Evolutionary conservation across 2,888 invertebrate genomes (phyloP), one percentile per base, ranked within the genome.

Genomic region (Xanthorhoe spadicearia): DNA sequence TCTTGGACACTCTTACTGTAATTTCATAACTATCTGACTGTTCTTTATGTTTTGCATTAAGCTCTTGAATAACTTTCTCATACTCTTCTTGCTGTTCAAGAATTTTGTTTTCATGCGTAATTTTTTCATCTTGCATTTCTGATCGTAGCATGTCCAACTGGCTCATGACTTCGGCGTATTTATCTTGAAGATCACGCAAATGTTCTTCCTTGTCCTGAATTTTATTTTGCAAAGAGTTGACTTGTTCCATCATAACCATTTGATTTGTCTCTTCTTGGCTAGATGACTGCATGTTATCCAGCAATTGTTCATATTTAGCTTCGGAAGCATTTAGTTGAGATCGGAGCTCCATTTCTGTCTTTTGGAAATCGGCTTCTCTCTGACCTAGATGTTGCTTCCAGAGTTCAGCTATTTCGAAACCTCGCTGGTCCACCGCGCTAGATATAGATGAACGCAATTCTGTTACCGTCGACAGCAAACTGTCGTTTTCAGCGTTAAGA

Each of bases 361-460:
- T 88, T 67, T 92, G 88, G 77, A 95, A 95, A 74, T 95, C 95
- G 9, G 85, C 88, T 88, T 96, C 95, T 50, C 95, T 93, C 74
- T 94, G 92, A n/a, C 94, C 90, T 64, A 96, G 82, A 83, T 96
- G 96, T 71, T 95, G 92, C 77, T 96, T 95, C 96, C 96, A 96
- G 77, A 95, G 91, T 84, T 95, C 94, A 9, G 96, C 95, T 65
- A 96, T 94, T 87, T 96, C 95, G 75, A 92, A 92, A 60, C 96
- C 95, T 73, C 95, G 92, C 82, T 96, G 95, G 78, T 96, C 95
- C 32, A 95, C 93, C 64, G 94, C 92, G 66, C 90, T 87, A 49
- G 94, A 86, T 49, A 93, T 80, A 6, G 92, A 90, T 9, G 89
- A 89, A 23, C 90, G 88, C 62, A 94, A 78, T 74, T 93, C 93